Base-by-base conservation (phyloP, 2,797 vertebrate species). In the Amphiprion clarkii region DNA sequence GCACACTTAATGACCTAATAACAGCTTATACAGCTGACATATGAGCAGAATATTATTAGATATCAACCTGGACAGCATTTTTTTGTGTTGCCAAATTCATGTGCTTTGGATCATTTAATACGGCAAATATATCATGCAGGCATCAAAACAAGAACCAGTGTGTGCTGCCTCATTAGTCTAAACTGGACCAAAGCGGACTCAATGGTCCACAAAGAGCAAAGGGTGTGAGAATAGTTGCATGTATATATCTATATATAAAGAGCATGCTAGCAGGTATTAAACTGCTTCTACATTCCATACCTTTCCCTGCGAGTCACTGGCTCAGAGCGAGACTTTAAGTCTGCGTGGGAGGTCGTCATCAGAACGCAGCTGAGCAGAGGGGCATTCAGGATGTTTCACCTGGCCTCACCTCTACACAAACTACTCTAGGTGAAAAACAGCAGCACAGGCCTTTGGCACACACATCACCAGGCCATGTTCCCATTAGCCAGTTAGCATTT, bases 401-500 rank as follows among this genome's bases (percentile, higher is more conserved):
- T 90, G 82, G 48, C 19, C 71, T 89, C 74, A 87, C 87, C 78
- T 88, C 82, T 81, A 79, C 60, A 86, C 66, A 88, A 90, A 84
- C 65, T 68, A 82, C 78, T 84, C 55, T 71, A 51, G 67, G 64
- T 79, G 59, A 58, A 82, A 86, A 88, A 86, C 86, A 89, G 87
- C 85, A 90, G 85, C 89, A 90, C 81, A 87, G 59, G 87, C 84
- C 84, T 87, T 87, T 78, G 77, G 67, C 82, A 82, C 83, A 82
- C 79, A 89, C 65, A 83, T 70, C 65, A 56, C 23, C 48, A 33
- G 79, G 70, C 63, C 53, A 19, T 61, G 77, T 70, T 85, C 78
- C 65, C 72, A 73, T 85, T 88, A 82, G 78, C 86, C 77, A 55
- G 67, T 77, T 85, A 87, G 76, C 70, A 76, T 67, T 81, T 74